These are phyloP conservation scores for Rhabdomys dilectus DNA, from an alignment of 2,113 vertebrate species.

Conservation along the genomic window DNA sequence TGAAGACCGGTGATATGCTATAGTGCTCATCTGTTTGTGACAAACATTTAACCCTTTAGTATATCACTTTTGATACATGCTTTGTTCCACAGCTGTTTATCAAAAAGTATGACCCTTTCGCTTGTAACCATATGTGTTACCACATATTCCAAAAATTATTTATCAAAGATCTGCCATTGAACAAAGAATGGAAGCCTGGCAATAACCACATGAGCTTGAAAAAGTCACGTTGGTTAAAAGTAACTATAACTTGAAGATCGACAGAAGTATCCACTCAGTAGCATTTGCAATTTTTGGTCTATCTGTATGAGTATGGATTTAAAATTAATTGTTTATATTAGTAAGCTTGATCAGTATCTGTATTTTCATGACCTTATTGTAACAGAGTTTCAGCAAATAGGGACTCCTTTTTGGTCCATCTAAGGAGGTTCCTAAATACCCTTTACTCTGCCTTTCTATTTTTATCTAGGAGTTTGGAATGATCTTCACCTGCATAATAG, in stretches of 20 bases:
- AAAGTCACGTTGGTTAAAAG: background rate
- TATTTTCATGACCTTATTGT: background rate
- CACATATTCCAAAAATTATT: background rate
- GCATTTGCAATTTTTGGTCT: background rate
- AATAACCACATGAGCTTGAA: background rate
- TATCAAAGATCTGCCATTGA: conserved; percentile 5
- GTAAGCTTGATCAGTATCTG: background rate
- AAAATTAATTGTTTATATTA: background rate
- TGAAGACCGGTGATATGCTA: background rate
- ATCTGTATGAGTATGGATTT: background rate
- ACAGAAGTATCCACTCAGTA: background rate
- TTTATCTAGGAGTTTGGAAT: background rate
- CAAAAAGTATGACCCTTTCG: background rate
- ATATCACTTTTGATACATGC: background rate
- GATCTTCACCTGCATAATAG: background rate
- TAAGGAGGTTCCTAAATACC: background rate
- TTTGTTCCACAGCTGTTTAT: background rate
- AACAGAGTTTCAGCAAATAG: background rate
- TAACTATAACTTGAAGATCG: background rate
- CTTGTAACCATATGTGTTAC: background rate
- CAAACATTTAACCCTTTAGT: background rate
- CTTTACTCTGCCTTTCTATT: background rate
- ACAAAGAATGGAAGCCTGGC: background rate
- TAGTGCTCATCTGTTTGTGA: background rate
- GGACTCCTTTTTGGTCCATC: background rate